Evolutionary conservation across 30 jellyfish, hydroid and myxozoan species (phyloP).

Genomic region (Aurelia aurita): DNA sequence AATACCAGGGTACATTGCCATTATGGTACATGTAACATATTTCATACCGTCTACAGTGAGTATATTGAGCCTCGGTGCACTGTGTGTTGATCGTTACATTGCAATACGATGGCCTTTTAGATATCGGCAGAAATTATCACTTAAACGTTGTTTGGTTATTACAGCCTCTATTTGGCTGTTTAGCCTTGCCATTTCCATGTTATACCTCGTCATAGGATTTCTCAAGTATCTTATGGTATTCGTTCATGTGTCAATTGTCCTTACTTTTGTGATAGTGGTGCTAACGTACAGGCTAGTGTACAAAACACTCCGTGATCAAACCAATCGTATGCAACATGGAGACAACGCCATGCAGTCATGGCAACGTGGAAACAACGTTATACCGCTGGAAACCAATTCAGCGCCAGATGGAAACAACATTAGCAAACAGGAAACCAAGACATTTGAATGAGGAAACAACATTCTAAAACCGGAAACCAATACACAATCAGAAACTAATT

Average conservation of each 20-base stretch:
- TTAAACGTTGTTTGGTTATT: constrained; percentile 48
- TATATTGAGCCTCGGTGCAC: constrained; percentile 64
- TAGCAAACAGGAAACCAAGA: no score
- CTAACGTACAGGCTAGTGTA: constrained; percentile 48
- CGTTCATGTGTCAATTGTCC: constrained; percentile 67
- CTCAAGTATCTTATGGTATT: constrained; percentile 61
- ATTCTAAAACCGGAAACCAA: no score
- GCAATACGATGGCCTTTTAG: constrained; percentile 82
- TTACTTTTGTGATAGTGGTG: constrained; percentile 55
- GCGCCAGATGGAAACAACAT: no score
- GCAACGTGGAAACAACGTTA: no score
- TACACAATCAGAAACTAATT: no score
- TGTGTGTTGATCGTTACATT: constrained; percentile 82
- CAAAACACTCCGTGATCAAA: neutral
- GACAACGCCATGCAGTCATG: no score
- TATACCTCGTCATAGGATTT: constrained; percentile 51
- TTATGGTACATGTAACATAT: constrained; percentile 37
- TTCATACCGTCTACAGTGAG: constrained; percentile 83
- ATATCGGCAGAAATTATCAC: constrained; percentile 50
- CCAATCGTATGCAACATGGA: neutral
- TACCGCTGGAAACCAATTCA: no score
- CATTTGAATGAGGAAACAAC: no score
- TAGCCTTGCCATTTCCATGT: constrained; percentile 40
- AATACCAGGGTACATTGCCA: constrained; percentile 8
- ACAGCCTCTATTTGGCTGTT: constrained; percentile 66